Percentiles rank a stretch among this genome's conserved stretches.
These are phyloP conservation scores for Notoglanidium macrostoma DNA, from an alignment of 2,797 vertebrate species.

Conservation along the genomic window DNA sequence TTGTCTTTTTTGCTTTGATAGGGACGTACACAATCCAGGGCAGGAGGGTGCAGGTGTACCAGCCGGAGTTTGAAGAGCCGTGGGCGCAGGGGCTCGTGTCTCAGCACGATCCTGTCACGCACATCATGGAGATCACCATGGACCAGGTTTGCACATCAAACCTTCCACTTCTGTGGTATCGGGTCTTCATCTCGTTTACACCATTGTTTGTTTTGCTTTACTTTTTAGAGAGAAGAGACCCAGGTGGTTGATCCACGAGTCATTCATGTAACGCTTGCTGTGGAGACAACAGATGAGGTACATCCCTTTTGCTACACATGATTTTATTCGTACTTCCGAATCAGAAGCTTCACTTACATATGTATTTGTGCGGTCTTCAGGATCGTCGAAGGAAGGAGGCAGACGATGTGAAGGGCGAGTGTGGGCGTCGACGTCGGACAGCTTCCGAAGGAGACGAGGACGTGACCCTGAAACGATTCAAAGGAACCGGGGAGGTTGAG, in stretches of 20 bases:
- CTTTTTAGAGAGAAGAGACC: conserved; percentile 83
- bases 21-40: conserved; percentile 94
- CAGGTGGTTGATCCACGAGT: conserved; percentile 93
- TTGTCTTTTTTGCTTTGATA: conserved; percentile 55
- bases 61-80: conserved; percentile 90
- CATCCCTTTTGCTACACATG: neutral
- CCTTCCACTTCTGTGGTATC: neutral
- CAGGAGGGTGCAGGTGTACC: conserved; percentile 91
- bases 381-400: conserved; percentile 71
- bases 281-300: conserved; percentile 83
- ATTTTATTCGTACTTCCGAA: neutral
- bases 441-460: conserved; percentile 89
- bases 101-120: conserved; percentile 89
- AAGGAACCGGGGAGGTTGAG: conserved; percentile 78
- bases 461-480: conserved; percentile 90
- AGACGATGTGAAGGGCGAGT: conserved; percentile 76
- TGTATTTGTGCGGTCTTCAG: neutral
- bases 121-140: conserved; percentile 94
- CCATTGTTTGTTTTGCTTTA: neutral
- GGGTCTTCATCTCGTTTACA: neutral
- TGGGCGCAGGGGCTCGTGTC: conserved; percentile 90
- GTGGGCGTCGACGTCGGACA: conserved; percentile 87
- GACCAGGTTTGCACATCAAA: conserved; percentile 78
- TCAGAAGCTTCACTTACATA: neutral
- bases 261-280: conserved; percentile 90